A percentile compares a stretch with the other conserved stretches of the same genome.
These are phyloP conservation scores for Lepus europaeus DNA, from an alignment of 2,113 vertebrate genomes.

Conservation along the genomic window DNA sequence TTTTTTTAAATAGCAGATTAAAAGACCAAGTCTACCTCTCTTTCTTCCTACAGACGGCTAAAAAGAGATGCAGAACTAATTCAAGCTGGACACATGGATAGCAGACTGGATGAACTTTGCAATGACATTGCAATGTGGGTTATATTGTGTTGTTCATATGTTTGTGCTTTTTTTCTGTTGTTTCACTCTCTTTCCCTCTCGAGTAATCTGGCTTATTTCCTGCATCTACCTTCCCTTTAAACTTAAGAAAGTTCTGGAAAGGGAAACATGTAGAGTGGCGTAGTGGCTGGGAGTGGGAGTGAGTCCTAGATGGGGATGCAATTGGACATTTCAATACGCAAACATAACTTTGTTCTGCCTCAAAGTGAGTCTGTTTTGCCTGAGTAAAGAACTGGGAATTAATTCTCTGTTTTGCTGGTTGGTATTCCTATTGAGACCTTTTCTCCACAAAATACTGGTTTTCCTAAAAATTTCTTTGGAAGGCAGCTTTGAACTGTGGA, in stretches of 20 bases:
- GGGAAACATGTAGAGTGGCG: neutral
- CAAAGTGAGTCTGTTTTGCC: conserved; percentile 31
- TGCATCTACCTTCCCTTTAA: conserved; percentile 33
- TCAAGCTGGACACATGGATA: conserved; percentile 97
- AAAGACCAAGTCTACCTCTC: conserved; percentile 3
- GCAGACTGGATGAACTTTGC: conserved; percentile 96
- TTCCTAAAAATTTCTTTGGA: neutral
- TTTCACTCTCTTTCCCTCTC: neutral
- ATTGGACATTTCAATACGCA: neutral
- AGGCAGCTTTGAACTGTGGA: neutral
- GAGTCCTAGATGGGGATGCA: conserved; percentile 32
- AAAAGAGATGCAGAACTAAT: conserved; percentile 98
- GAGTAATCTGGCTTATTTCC: conserved; percentile 45
- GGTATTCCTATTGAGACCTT: neutral
- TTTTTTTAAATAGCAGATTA: conserved; percentile 51
- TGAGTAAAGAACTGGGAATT: conserved; percentile 32
- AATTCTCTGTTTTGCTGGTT: conserved; percentile 30
- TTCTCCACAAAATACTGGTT: neutral
- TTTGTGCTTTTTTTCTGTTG: neutral
- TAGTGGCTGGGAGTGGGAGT: neutral
- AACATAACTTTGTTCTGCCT: conserved; percentile 53
- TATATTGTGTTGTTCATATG: conserved; percentile 74
- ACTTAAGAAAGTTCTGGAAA: conserved; percentile 45
- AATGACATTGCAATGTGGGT: conserved; percentile 94
- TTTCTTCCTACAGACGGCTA: conserved; percentile 91